Evolutionary conservation across 2,888 invertebrate genomes (phyloP), one percentile per base, ranked within the genome.

Genomic region (Seira musarum): DNA sequence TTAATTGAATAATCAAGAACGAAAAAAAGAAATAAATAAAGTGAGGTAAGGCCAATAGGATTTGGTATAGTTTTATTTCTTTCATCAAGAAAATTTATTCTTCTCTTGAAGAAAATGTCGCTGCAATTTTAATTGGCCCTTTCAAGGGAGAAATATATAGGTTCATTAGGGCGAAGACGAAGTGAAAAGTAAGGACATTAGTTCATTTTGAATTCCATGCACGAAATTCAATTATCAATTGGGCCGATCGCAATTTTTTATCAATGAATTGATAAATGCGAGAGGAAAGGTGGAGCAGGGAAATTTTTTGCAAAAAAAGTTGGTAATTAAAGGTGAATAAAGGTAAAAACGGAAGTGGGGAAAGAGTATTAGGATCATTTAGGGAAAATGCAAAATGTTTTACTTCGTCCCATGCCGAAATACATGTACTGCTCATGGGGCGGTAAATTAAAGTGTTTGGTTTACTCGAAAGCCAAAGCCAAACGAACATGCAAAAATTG

Each of bases 181-280:
- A 30, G 8, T 8, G 8, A 8, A 30, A 2, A 30, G 30, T n/a
- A 30, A 8, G 30, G 3, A 30, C 30, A n/a, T n/a, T n/a, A n/a
- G 49, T n/a, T 49, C 49, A n/a, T 13, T 49, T 49, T n/a, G 17
- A n/a, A 49, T 49, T 49, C 49, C 49, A n/a, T 3, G 49, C 49
- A 49, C 49, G 49, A 49, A 49, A 49, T 49, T 49, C 49, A 49
- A 49, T 49, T 49, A 49, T 49, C 49, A n/a, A 49, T 49, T 49
- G 49, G 49, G 15, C 49, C 49, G 49, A 49, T 49, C 49, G 17
- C 49, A 49, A 49, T 49, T 49, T 49, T n/a, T 49, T 49, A n/a
- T 49, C 49, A 49, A 49, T 49, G 49, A 49, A 30, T 30, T 49
- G 49, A 49, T 49, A 49, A 49, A 49, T 13, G 40, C 49, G 2